Conservation (phyloP, 2,888 invertebrate species). For the Gryllus longicercus region DNA sequence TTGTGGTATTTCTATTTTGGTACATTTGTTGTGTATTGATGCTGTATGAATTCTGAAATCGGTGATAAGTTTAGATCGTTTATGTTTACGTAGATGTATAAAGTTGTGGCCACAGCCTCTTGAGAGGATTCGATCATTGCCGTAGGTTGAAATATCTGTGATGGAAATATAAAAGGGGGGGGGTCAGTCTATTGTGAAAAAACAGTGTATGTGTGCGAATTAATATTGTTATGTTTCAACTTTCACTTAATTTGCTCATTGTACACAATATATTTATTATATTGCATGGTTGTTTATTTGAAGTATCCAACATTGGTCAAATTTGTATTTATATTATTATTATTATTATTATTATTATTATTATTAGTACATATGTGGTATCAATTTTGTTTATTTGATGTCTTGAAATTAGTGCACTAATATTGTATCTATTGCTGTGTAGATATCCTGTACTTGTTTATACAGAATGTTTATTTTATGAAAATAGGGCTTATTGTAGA, state of each 20-base stretch:
- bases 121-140: neutral
- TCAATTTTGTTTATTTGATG: neutral
- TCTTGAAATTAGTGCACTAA: neutral
- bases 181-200: neutral
- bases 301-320: neutral
- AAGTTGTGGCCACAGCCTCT: neutral
- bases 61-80: neutral
- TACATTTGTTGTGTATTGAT: conserved; percentile 8
- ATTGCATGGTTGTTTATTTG: conserved; percentile 17
- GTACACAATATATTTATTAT: conserved; percentile 1
- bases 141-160: conserved; percentile 7
- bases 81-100: neutral
- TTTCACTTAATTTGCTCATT: conserved; percentile 9
- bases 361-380: neutral
- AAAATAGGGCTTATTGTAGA: neutral
- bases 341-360: neutral
- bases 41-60: neutral
- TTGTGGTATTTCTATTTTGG: neutral
- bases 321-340: neutral
- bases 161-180: neutral
- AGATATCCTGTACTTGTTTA: neutral
- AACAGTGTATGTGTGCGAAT: neutral
- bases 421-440: conserved; percentile 17
- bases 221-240: neutral
- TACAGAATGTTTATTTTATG: neutral